phyloP scores from a whole-genome alignment of 2,113 vertebrate species.

The Gallinago jamesoni region DNA sequence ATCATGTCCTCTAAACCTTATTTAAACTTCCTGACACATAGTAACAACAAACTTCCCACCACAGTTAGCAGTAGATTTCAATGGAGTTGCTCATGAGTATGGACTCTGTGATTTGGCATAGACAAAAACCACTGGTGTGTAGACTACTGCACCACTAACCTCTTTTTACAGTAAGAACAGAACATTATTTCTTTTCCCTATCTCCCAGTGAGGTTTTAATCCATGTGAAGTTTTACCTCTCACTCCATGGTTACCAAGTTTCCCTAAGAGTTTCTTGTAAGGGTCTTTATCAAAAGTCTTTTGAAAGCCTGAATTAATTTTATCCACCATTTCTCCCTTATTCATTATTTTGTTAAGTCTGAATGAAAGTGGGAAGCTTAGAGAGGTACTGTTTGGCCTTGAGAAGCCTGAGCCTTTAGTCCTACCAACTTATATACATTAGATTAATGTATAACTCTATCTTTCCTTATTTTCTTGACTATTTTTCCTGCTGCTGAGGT shows the following conservation, averaged over 20 bases:
- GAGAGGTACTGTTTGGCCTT: neutral
- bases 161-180: neutral
- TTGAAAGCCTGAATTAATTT: slow-evolving; percentile 61
- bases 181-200: neutral
- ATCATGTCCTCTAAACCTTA: neutral
- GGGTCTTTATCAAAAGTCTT: slow-evolving; percentile 43
- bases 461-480: neutral
- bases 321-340: slow-evolving; percentile 24
- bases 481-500: neutral
- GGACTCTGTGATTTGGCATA: neutral
- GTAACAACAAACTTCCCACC: slow-evolving; percentile 1
- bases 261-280: neutral
- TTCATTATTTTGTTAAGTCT: slow-evolving; percentile 38
- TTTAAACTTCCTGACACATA: slow-evolving; percentile 4
- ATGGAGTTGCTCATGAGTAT: neutral
- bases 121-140: neutral
- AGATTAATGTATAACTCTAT: neutral
- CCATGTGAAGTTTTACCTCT: slow-evolving; percentile 27
- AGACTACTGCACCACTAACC: neutral
- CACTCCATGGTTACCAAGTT: slow-evolving; percentile 55
- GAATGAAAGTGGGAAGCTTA: neutral
- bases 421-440: neutral
- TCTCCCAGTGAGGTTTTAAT: slow-evolving; percentile 15
- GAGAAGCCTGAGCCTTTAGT: neutral
- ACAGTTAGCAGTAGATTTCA: slow-evolving; percentile 2